phyloP scores from a whole-genome alignment of 1,140 invertebrate species.

The Whitmania pigra region DNA sequence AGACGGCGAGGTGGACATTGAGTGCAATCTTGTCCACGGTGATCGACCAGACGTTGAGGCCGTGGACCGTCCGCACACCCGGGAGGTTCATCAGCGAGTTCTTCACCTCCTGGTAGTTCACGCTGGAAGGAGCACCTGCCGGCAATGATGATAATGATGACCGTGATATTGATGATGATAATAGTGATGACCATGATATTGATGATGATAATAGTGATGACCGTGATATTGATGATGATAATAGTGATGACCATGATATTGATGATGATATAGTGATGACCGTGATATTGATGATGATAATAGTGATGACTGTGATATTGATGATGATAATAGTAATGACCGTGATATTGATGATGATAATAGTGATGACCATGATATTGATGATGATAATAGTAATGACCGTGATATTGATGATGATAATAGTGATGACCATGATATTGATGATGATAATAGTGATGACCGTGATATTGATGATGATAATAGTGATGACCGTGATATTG shows the following conservation, averaged over 20 bases:
- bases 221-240: no score
- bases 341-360: not conserved
- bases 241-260: no score
- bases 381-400: not conserved
- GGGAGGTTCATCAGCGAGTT: constrained; percentile 67
- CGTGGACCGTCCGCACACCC: constrained; percentile 76
- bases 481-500: not conserved
- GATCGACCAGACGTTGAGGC: constrained; percentile 83
- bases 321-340: not conserved
- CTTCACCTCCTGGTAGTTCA: constrained; percentile 70
- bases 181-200: not conserved
- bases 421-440: not conserved
- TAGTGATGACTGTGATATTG: not conserved
- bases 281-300: not conserved
- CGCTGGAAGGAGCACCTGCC: constrained; percentile 59
- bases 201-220: no score
- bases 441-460: not conserved
- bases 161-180: not conserved
- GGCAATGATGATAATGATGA: not conserved
- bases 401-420: not conserved
- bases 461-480: not conserved
- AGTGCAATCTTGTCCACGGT: constrained; percentile 83
- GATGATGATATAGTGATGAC: not conserved
- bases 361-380: not conserved
- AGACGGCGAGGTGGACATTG: constrained; percentile 73